Percentiles rank a stretch among this genome's conserved stretches.
Evolutionary conservation across 2,888 invertebrate species (phyloP).

Genomic region (Aproaerema taeniolella): DNA sequence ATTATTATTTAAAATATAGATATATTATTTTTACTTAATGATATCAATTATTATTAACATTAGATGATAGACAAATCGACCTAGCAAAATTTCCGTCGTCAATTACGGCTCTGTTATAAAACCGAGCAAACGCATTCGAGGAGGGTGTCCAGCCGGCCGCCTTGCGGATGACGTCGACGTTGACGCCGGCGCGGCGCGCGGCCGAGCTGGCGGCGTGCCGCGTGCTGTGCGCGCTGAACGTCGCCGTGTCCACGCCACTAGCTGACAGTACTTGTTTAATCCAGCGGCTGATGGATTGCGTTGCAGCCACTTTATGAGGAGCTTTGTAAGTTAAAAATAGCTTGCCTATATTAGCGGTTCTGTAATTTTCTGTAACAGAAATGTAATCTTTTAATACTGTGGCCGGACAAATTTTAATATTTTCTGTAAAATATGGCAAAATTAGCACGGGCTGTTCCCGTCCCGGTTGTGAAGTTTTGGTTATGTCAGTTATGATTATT

Average conservation of each 20-base stretch:
- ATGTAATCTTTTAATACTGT: constrained; percentile 8
- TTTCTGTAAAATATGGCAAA: constrained; percentile 9
- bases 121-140: not conserved
- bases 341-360: not conserved
- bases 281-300: constrained; percentile 8
- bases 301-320: constrained; percentile 2
- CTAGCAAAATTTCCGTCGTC: not conserved
- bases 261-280: constrained; percentile 1
- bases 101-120: not conserved
- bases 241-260: constrained; percentile 1
- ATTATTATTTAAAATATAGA: not conserved
- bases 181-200: constrained; percentile 5
- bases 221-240: too few species aligned
- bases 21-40: not conserved
- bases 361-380: not conserved
- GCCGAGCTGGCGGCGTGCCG: constrained; percentile 21
- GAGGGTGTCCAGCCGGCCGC: constrained; percentile 3
- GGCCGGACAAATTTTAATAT: not conserved
- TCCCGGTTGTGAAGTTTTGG: constrained; percentile 18
- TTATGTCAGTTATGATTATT: constrained; percentile 15
- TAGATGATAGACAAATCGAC: not conserved
- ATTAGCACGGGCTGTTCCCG: constrained; percentile 10
- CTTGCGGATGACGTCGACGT: not conserved
- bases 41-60: not conserved
- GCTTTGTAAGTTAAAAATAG: constrained; percentile 6